Evolutionary conservation across 2,113 vertebrate species (phyloP).

Genomic region (Pedetes capensis): DNA sequence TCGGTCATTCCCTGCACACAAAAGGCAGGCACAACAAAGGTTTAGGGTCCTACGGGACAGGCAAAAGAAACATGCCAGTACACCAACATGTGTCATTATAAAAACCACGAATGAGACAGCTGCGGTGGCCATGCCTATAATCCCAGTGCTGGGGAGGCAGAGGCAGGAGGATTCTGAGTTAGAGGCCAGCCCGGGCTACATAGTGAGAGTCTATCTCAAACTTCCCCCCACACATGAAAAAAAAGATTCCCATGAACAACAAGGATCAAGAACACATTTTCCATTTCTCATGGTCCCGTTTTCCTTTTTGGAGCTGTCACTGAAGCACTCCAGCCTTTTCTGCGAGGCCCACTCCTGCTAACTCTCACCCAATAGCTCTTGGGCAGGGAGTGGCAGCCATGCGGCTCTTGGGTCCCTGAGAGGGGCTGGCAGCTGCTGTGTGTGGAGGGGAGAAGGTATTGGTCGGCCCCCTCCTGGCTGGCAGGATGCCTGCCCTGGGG

Average conservation of each 20-base stretch:
- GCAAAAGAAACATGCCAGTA: too few relatives aligned
- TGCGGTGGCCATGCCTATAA: neutral
- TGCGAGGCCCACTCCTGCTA: neutral
- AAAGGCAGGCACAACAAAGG: neutral
- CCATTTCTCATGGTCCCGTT: fast-evolving
- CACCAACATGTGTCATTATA: neutral
- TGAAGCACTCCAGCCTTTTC: neutral
- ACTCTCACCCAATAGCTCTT: fast-evolving
- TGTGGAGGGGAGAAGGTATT: neutral
- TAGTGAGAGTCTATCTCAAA: neutral
- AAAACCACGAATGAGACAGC: fast-evolving
- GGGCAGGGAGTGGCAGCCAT: fast-evolving
- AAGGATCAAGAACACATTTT: fast-evolving
- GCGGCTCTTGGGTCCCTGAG: neutral
- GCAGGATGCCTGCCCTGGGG: neutral
- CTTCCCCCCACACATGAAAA: too few relatives aligned
- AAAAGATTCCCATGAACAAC: fast-evolving
- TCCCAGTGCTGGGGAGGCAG: neutral
- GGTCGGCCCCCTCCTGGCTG: fast-evolving
- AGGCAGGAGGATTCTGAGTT: neutral
- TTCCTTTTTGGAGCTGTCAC: neutral
- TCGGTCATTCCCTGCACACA: neutral
- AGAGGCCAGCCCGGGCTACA: neutral
- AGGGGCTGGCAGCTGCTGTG: neutral
- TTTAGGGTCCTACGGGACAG: fast-evolving